Evolutionary conservation across 92 coral and sea anemone genomes (phyloP), one percentile per base, ranked within the genome.

Genomic region (Palythoa heliodiscus): DNA sequence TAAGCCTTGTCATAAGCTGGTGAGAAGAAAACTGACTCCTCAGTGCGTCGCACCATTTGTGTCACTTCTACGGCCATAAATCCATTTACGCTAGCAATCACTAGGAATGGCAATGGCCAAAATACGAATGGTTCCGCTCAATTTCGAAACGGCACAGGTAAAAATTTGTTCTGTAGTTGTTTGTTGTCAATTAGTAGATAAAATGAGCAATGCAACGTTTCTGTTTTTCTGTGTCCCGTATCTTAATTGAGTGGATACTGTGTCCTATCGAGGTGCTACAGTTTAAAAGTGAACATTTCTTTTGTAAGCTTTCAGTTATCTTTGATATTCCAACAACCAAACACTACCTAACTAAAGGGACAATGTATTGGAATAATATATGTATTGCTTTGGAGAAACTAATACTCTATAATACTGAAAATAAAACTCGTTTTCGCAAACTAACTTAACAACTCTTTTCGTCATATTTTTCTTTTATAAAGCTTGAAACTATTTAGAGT

Each of bases 1-100:
- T 82, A 76, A 70, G 75, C 93, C 98, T 2, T 95, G 98, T 52
- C 98, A 95, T 61, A 86, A 86, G 73, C 89, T 89, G 82, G 98
- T 95, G 84, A 88, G 95, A 75, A 40, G 29, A 57, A 58, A 73
- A 53, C 63, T 53, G 57, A 73, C 37, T 53, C 79, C 47, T 78
- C 54, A 61, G 72, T 68, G 73, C 40, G 47, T 69, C 24, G 24
- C 69, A 19, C 78, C 25, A 40, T 29, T 25, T 74, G 53, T 74
- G 81, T 54, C 81, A 52, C 81, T 54, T 43, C 81, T 58, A 54
- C 47, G 81, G 48, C 81, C 81, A 76, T 76, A 76, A 76, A 76
- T 54, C 81, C 81, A 76, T 76, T 53, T 76, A 54, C 81, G 29
- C 81, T 76, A 76, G 81, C 84, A 80, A 68, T 63, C 71, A 64